Percentiles rank a stretch among this genome's conserved stretches.
Conservation (phyloP, 2,797 vertebrate genomes). For the Phoxinus dragarum region DNA sequence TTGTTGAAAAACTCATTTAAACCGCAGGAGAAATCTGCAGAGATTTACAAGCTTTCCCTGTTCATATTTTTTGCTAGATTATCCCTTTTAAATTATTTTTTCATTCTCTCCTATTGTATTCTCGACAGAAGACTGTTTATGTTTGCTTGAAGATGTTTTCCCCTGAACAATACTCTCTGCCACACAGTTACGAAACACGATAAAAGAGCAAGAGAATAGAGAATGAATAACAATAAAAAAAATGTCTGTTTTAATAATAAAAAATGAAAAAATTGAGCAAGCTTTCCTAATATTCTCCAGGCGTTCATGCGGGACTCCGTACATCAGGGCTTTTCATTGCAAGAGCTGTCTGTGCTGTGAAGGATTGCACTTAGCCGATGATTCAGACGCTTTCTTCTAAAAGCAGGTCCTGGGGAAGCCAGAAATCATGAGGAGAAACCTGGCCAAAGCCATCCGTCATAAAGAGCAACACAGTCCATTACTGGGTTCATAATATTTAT, state of each 20-base stretch:
- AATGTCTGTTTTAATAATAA: not conserved
- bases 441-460: conserved; percentile 35
- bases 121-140: not conserved
- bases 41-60: not conserved
- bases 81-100: not conserved
- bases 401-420: conserved; percentile 28
- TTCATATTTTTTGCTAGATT: not conserved
- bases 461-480: conserved; percentile 35
- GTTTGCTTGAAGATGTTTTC: not conserved
- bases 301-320: conserved; percentile 8
- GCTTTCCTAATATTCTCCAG: conserved; percentile 24
- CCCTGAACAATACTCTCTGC: not conserved
- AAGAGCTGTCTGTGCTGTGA: conserved; percentile 39
- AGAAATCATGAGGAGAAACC: conserved; percentile 34
- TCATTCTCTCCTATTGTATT: not conserved
- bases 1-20: not conserved
- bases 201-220: conserved; percentile 5
- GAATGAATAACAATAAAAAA: conserved; percentile 25
- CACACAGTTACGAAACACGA: not conserved
- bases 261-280: not conserved
- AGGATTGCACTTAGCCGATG: conserved; percentile 52
- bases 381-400: conserved; percentile 29
- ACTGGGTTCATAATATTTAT: conserved; percentile 44
- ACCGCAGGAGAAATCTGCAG: not conserved
- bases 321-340: conserved; percentile 35